Conservation (phyloP, 2,113 vertebrate species). For the Psophia crepitans region DNA sequence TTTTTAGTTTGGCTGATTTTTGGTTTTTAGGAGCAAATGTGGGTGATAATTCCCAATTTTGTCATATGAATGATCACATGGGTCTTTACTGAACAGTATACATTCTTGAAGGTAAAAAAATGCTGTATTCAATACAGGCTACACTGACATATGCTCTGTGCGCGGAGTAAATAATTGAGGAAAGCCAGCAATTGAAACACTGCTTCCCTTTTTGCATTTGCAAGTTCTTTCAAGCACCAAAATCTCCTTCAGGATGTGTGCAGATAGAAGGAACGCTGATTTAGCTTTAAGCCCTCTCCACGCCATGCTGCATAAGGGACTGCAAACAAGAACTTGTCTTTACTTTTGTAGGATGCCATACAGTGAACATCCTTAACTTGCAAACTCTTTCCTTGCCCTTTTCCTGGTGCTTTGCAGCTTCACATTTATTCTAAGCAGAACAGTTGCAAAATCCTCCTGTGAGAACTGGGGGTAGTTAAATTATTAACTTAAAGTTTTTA, state of each 20-base stretch:
- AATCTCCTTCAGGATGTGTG: background rate
- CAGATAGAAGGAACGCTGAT: background rate
- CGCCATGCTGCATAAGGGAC: fast-evolving
- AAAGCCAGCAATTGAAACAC: background rate
- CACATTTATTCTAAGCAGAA: background rate
- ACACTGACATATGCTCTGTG: background rate
- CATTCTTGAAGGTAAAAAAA: background rate
- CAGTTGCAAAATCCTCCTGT: background rate
- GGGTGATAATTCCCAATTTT: background rate
- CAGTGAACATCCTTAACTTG: background rate
- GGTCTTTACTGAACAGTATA: background rate
- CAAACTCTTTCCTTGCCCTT: background rate
- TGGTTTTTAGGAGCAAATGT: background rate
- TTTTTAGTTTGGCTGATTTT: background rate
- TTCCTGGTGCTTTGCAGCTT: background rate
- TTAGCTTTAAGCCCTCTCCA: background rate
- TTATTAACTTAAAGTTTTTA: background rate
- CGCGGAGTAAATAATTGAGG: background rate
- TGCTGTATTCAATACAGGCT: background rate
- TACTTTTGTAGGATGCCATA: background rate
- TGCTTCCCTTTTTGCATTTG: background rate
- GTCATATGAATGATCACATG: background rate
- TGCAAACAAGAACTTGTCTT: background rate
- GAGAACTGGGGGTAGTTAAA: background rate
- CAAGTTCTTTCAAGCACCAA: background rate